phyloP scores from a whole-genome alignment of 2,888 invertebrate genomes.

The Orthosia cruda region DNA sequence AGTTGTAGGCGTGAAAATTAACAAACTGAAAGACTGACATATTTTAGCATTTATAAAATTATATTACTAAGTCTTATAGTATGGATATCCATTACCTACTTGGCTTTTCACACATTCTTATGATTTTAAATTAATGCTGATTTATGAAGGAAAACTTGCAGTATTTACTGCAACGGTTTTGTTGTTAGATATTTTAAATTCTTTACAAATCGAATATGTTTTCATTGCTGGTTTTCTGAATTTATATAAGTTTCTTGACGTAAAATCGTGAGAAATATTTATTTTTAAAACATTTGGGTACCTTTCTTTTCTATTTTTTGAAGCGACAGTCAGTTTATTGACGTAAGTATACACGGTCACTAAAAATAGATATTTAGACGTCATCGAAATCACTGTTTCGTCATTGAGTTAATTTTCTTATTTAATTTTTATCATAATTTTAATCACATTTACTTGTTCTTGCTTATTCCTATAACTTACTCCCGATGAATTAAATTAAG shows the following conservation, averaged over 20 bases:
- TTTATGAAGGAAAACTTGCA: background rate
- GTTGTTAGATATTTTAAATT: constrained; percentile 9
- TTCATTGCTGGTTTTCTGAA: background rate
- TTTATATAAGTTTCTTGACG: background rate
- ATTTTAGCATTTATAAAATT: too few relatives aligned
- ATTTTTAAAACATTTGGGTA: too few relatives aligned
- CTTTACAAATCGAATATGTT: background rate
- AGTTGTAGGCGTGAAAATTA: too few relatives aligned
- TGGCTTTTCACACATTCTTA: constrained; percentile 29
- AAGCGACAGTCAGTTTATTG: background rate
- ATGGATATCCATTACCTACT: background rate
- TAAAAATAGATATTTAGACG: background rate
- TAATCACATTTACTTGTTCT: background rate
- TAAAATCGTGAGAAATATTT: constrained; percentile 21
- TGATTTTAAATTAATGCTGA: constrained; percentile 15
- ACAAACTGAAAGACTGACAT: too few relatives aligned
- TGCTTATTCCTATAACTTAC: background rate
- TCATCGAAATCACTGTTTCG: background rate
- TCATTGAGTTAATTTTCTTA: background rate
- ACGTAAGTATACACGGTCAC: too few relatives aligned
- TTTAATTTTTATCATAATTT: too few relatives aligned
- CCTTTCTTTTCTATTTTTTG: too few relatives aligned
- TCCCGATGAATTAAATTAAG: too few relatives aligned
- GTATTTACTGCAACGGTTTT: background rate
- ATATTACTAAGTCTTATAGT: too few relatives aligned